Percentiles rank a stretch among this genome's conserved stretches.
Conservation (phyloP, 2,888 invertebrate species). For the Napeogenes inachia region DNA sequence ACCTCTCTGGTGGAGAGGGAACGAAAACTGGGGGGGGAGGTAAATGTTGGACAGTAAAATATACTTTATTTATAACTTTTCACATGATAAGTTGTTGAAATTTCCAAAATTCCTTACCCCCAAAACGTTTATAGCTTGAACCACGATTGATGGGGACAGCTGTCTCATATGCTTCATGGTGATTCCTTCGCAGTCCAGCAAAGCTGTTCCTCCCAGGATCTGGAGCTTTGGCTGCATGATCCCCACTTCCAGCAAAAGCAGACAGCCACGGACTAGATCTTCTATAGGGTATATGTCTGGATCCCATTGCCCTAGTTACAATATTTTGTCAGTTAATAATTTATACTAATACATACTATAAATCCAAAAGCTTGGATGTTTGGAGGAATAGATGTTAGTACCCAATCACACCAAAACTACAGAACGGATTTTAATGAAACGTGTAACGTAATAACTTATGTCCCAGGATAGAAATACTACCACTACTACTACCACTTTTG, state of each 20-base stretch:
- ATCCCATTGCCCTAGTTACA: constrained; percentile 81
- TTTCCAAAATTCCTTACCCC: constrained; percentile 67
- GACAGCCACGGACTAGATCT: constrained; percentile 82
- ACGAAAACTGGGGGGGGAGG: constrained; percentile 75
- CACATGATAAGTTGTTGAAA: neutral
- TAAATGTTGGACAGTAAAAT: too few relatives aligned
- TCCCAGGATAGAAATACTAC: too few relatives aligned
- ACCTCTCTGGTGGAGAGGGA: constrained; percentile 83
- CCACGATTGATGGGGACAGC: constrained; percentile 81
- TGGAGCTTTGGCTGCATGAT: constrained; percentile 86
- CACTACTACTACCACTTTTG: too few relatives aligned
- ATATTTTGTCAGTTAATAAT: neutral
- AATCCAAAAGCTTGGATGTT: too few relatives aligned
- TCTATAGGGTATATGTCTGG: constrained; percentile 80
- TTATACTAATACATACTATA: neutral
- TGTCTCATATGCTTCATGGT: constrained; percentile 83
- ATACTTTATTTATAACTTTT: too few relatives aligned
- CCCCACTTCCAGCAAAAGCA: constrained; percentile 83
- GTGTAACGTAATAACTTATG: too few relatives aligned
- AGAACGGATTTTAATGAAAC: too few relatives aligned
- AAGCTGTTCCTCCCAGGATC: constrained; percentile 83
- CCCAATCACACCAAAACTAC: too few relatives aligned
- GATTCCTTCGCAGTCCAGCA: constrained; percentile 84
- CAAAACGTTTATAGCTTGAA: constrained; percentile 81
- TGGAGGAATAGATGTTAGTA: too few relatives aligned